Base-by-base conservation (phyloP, 1,140 invertebrate species). In the Neodiprion pinetum region DNA sequence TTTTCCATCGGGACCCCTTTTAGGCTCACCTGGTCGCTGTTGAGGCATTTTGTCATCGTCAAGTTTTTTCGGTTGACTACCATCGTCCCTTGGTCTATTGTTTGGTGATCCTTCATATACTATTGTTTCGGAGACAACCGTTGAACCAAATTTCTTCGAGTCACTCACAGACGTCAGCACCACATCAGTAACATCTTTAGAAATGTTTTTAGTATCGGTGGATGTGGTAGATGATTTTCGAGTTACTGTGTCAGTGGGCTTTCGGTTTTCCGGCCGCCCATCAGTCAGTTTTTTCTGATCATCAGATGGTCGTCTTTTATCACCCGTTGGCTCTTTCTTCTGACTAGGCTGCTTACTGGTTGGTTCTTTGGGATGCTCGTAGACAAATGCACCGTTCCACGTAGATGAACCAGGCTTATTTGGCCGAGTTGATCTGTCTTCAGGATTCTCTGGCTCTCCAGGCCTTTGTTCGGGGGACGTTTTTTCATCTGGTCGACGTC, bases 311-410 rank as follows among this genome's bases (percentile, higher is more conserved):
- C n/a, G 53, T 61, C 9, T 12, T 17, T 61, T 61, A 9, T 61
- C 53, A 61, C 9, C 53, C 3, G 9, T 61, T 0, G 53, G 53
- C 9, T 61, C 53, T 61, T 61, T 61, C 0, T 61, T 7, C 53
- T 61, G 53, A 17, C 11, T 5, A 12, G 53, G 53, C 8, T 61
- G 5, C n/a, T 61, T 40, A 40, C 5, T 61, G 53, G n/a, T 61
- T 61, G 53, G 53, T 61, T 7, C 9, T 61, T 61, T 61, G 9
- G 86, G 75, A 73, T 88, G 86, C 79, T 90, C 89, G 11, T 73
- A 74, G 28, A 72, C 70, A 17, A 75, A 77, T 0, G 76, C 77
- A 28, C 47, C 53, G 50, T 66, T 48, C 28, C 9, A 61, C 14
- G 49, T 72, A n/a, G 70, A 67, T 14, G 70, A 53, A 48, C 28